Percentiles rank a stretch among this genome's conserved stretches.
Conservation (phyloP, 2,113 vertebrate species). For the Lota lota region DNA sequence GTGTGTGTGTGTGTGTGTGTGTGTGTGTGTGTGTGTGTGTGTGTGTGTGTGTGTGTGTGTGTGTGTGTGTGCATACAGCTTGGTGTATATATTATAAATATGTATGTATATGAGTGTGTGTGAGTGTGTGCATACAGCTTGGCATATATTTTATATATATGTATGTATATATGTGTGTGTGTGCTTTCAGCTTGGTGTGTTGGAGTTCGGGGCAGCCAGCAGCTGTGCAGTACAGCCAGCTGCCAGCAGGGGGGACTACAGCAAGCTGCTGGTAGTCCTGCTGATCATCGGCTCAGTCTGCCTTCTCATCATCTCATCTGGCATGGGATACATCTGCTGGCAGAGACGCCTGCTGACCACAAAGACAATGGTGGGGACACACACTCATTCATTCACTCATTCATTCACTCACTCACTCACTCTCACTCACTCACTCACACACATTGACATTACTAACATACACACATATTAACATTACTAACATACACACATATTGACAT, state of each 20-base stretch:
- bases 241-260: conserved; percentile 81
- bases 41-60: no score
- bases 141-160: neutral
- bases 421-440: no score
- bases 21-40: no score
- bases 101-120: neutral
- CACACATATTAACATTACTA: no score
- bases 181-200: conserved; percentile 83
- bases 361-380: conserved; percentile 84
- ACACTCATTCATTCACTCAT: neutral
- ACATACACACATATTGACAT: no score
- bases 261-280: conserved; percentile 92
- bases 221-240: conserved; percentile 85
- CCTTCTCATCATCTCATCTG: conserved; percentile 88
- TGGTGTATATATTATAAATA: no score
- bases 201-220: conserved; percentile 83
- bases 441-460: no score
- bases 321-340: conserved; percentile 96
- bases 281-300: conserved; percentile 95
- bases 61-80: no score
- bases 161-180: neutral
- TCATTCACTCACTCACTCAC: neutral
- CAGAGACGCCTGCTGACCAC: conserved; percentile 86
- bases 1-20: no score
- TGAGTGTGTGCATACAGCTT: neutral